These are phyloP conservation scores for Antidorcas marsupialis DNA, from an alignment of 2,113 vertebrate genomes.

Conservation along the genomic window DNA sequence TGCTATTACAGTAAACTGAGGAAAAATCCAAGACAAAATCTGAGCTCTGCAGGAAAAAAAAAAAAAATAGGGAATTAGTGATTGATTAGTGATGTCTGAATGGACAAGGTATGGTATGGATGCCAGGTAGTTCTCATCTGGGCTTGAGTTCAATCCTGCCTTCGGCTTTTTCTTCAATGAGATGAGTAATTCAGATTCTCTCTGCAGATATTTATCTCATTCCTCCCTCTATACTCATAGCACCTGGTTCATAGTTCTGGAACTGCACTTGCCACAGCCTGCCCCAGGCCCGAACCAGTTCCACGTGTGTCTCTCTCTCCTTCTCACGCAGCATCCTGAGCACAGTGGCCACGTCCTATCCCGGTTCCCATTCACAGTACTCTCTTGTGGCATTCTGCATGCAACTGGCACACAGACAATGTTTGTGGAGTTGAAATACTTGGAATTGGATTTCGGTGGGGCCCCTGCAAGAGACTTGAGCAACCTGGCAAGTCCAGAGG, in stretches of 20 bases:
- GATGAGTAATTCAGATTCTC: slow-evolving; percentile 3
- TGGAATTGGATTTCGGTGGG: neutral
- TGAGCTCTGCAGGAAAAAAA: neutral
- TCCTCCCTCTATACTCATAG: neutral
- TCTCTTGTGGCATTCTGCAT: neutral
- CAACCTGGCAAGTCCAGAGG: neutral
- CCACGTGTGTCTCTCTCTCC: neutral
- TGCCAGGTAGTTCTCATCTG: neutral
- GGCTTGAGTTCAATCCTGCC: neutral
- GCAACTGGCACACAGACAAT: neutral
- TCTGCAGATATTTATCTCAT: neutral
- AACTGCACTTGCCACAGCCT: slow-evolving; percentile 30
- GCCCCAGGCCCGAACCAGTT: neutral
- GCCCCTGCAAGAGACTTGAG: neutral
- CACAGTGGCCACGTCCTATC: neutral
- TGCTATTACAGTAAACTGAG: neutral
- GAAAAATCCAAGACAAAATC: neutral
- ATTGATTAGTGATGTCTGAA: slow-evolving; percentile 28
- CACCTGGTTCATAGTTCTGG: slow-evolving; percentile 1
- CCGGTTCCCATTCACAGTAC: neutral
- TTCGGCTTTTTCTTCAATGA: slow-evolving; percentile 22
- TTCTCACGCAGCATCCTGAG: neutral
- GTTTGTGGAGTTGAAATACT: no score
- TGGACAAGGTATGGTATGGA: neutral
- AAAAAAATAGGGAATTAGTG: neutral